Conservation (phyloP, 2,113 vertebrate genomes). For the Brachionichthys hirsutus region DNA sequence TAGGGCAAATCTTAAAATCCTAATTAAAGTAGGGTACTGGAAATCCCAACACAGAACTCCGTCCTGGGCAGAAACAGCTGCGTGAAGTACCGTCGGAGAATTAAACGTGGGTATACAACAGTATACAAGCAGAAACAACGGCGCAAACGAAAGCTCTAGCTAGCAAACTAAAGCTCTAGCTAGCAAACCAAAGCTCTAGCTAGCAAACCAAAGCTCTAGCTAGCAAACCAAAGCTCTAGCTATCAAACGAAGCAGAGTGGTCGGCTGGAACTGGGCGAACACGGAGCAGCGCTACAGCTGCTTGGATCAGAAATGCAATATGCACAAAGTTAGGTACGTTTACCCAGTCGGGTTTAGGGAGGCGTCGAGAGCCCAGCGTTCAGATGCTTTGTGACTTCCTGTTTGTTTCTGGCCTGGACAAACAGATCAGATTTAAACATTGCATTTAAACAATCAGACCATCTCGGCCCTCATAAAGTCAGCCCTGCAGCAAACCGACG, state of each 20-base stretch:
- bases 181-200: no score
- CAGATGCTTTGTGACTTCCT: slow-evolving; percentile 2
- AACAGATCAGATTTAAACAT: neutral
- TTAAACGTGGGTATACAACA: slow-evolving; percentile 78
- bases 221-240: slow-evolving; percentile 19
- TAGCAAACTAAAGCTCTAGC: no score
- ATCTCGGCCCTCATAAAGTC: slow-evolving; percentile 13
- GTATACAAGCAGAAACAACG: slow-evolving; percentile 72
- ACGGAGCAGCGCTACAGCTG: slow-evolving; percentile 68
- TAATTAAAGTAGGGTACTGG: slow-evolving; percentile 25
- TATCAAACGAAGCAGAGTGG: slow-evolving; percentile 19
- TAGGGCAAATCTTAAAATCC: neutral
- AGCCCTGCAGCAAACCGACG: slow-evolving; percentile 23
- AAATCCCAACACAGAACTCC: slow-evolving; percentile 59
- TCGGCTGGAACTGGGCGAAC: slow-evolving; percentile 66
- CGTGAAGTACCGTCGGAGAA: slow-evolving; percentile 38
- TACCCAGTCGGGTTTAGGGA: slow-evolving; percentile 23
- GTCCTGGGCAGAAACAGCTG: slow-evolving; percentile 33
- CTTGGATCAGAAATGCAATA: slow-evolving; percentile 76
- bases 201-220: no score
- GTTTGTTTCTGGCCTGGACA: neutral
- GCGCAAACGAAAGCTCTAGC: no score
- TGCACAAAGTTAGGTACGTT: slow-evolving; percentile 69
- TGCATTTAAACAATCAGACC: slow-evolving; percentile 15
- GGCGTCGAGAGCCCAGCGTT: slow-evolving; percentile 11